phyloP scores from a whole-genome alignment of 1,140 invertebrate species.

The Drosophila sturtevanti region DNA sequence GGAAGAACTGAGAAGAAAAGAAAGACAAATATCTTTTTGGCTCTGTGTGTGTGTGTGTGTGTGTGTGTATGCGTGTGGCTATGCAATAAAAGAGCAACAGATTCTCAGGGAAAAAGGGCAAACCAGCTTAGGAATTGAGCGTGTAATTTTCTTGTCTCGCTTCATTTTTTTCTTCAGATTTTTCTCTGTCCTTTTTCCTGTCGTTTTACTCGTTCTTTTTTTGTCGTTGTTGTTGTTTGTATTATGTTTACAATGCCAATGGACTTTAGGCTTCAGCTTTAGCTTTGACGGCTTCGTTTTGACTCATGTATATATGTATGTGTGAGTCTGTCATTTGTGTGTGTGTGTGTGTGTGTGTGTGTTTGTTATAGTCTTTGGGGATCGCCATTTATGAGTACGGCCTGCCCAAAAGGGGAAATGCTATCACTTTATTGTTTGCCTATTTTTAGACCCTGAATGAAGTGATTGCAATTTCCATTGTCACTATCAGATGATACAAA shows the following conservation, averaged over 20 bases:
- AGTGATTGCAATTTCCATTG: neutral
- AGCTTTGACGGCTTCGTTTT: constrained; percentile 12
- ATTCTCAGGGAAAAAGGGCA: neutral
- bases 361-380: constrained; percentile 25
- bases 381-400: neutral
- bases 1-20: neutral
- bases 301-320: neutral
- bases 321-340: neutral
- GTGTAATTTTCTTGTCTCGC: constrained; percentile 29
- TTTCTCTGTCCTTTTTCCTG: neutral
- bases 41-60: neutral
- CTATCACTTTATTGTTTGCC: constrained; percentile 2
- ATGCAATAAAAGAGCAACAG: constrained; percentile 5
- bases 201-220: neutral
- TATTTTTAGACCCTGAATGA: neutral
- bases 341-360: neutral
- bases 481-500: neutral
- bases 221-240: constrained; percentile 16
- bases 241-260: constrained; percentile 41
- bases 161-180: constrained; percentile 21
- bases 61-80: neutral
- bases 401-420: neutral
- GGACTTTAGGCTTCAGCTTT: constrained; percentile 43
- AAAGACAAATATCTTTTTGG: constrained; percentile 3
- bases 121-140: constrained; percentile 30